Base-by-base conservation (phyloP, 2,888 invertebrate species). In the Nomada flava region DNA sequence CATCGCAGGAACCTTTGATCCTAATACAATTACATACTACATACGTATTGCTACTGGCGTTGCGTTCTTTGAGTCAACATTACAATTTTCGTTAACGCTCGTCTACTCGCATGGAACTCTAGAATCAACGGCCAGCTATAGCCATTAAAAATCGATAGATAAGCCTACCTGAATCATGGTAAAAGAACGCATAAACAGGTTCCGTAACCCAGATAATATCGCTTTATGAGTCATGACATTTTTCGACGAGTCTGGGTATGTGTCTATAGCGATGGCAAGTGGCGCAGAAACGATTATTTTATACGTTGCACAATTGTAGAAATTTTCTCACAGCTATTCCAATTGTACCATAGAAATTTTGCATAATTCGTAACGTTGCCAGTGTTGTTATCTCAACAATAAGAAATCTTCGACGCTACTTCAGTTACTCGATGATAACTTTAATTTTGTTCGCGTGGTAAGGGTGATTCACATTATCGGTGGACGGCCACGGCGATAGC, bases 381-480 rank as follows among this genome's bases (percentile, higher is more conserved):
- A 7, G 7, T 7, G 36, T 7, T 36, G 36, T 7, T 7, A 7
- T 36, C 36, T 36, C 1, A 7, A 7, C 36, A 36, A 7, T 36
- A 7, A 79, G 36, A 20, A 29, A 42, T 36, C 36, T 11, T 13
- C n/a, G 10, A 29, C 9, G 2, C n/a, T n/a, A 4, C 7, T 7
- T 18, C 4, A n/a, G 57, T 36, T 36, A 0, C 10, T 47, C 47
- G 47, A 47, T 15, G 15, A 29, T 52, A 59, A 23, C 64, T 67
- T 73, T 85, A 83, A 84, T 84, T 88, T 86, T 79, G 73, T 76
- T 73, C 79, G 65, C 65, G 75, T 69, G 72, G 59, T n/a, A 20
- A 64, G 78, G 67, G 84, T 7, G 91, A 91, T 89, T 91, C 91
- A 90, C 85, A 87, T 88, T 89, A 91, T 91, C 89, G 86, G 88